Evolutionary conservation across 2,797 vertebrate genomes (phyloP).

Genomic region (Muscicapa comitata): DNA sequence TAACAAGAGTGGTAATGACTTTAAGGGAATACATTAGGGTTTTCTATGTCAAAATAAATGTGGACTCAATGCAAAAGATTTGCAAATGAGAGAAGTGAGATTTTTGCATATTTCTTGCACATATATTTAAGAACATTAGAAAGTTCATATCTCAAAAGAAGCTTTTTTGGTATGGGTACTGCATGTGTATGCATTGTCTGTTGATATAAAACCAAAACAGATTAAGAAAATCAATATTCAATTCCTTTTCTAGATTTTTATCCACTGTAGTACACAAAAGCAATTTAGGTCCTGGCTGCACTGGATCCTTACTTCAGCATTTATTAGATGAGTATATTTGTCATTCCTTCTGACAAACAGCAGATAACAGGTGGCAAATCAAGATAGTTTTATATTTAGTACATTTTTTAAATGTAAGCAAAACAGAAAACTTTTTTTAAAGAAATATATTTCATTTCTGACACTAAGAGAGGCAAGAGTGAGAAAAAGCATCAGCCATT

Average conservation of each 20-base stretch:
- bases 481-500: neutral
- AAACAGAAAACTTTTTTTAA: neutral
- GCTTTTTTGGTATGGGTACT: neutral
- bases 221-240: slow-evolving; percentile 70
- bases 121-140: neutral
- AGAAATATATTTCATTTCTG: neutral
- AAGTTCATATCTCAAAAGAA: neutral
- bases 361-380: slow-evolving; percentile 1
- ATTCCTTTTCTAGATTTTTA: slow-evolving; percentile 68
- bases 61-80: neutral
- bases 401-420: neutral
- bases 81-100: neutral
- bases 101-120: neutral
- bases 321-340: slow-evolving; percentile 55
- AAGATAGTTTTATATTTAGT: neutral
- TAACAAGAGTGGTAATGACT: neutral
- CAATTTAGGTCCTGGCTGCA: slow-evolving; percentile 40
- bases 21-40: neutral
- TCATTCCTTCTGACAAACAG: slow-evolving; percentile 44
- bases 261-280: slow-evolving; percentile 46
- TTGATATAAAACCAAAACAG: slow-evolving; percentile 51
- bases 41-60: neutral
- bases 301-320: slow-evolving; percentile 55
- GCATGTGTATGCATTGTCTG: neutral
- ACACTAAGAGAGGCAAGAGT: neutral